These are phyloP conservation scores for Nomada goodeniana DNA, from an alignment of 2,888 invertebrate genomes.

Conservation along the genomic window DNA sequence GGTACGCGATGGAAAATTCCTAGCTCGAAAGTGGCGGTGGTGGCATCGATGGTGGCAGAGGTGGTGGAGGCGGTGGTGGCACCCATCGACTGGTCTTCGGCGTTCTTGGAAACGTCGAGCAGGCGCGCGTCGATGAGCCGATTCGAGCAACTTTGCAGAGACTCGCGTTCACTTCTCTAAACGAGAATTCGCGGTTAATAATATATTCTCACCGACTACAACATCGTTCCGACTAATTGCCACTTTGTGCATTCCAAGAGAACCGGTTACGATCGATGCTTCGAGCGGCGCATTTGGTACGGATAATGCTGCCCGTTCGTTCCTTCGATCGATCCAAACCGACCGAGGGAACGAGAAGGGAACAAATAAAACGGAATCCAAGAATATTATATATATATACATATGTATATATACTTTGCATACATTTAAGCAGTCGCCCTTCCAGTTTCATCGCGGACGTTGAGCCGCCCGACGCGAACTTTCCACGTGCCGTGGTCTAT, in stretches of 20 bases:
- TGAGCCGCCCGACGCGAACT: neutral
- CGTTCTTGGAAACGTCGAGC: conserved; percentile 5
- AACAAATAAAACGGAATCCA: neutral
- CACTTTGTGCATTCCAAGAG: conserved; percentile 20
- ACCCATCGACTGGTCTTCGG: neutral
- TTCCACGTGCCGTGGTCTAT: no score
- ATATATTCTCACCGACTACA: conserved; percentile 43
- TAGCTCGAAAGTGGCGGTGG: neutral
- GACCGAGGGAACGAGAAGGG: conserved; percentile 1
- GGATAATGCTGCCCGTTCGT: conserved; percentile 19
- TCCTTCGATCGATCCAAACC: conserved; percentile 25
- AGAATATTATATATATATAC: conserved; percentile 5
- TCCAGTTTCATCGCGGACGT: neutral
- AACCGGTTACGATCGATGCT: conserved; percentile 41
- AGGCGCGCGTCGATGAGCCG: neutral
- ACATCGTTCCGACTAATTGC: conserved; percentile 34
- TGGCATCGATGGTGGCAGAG: no score
- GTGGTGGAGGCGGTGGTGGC: neutral
- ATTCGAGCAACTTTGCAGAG: neutral
- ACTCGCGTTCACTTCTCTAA: neutral
- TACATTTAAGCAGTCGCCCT: neutral
- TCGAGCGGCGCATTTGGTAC: conserved; percentile 18
- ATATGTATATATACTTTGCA: neutral
- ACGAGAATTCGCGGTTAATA: conserved; percentile 15
- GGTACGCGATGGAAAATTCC: conserved; percentile 33